Base-by-base conservation (phyloP, 1,140 invertebrate species). In the Copidosoma floridanum region DNA sequence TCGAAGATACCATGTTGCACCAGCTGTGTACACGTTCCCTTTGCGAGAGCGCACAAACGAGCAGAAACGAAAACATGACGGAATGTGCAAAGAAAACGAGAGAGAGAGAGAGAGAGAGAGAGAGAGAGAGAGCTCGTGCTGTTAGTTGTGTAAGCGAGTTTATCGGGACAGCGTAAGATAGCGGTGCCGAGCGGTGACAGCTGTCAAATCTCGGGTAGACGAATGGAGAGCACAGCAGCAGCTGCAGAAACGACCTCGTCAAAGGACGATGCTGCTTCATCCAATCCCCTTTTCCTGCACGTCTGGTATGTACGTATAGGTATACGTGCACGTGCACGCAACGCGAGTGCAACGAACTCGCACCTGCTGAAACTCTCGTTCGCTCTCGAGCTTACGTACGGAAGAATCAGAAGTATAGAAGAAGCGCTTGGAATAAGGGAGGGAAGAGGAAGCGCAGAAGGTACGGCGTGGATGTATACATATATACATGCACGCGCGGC, bases 401-500 rank as follows among this genome's bases (percentile, higher is more conserved):
- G n/a, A n/a, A n/a, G n/a, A n/a, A n/a, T n/a, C n/a, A n/a, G n/a
- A n/a, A n/a, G n/a, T n/a, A n/a, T n/a, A n/a, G n/a, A n/a, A n/a
- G n/a, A n/a, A n/a, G n/a, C n/a, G n/a, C n/a, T n/a, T n/a, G n/a
- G n/a, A n/a, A n/a, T n/a, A 1, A 32, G 14, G 6, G 26, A 20
- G 37, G 24, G 23, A 24, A 21, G 7, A 27, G 2, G 11, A 11
- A n/a, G n/a, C n/a, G n/a, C n/a, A n/a, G n/a, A n/a, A n/a, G n/a
- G n/a, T n/a, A n/a, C n/a, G n/a, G n/a, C n/a, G n/a, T n/a, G n/a
- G n/a, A n/a, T n/a, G n/a, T n/a, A n/a, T n/a, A n/a, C n/a, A n/a
- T n/a, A n/a, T n/a, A n/a, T n/a, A n/a, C n/a, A n/a, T 12, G 29
- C 29, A 12, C 29, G 6, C 6, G 65, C 65, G 65, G 70, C 66